Evolutionary conservation across 2,797 vertebrate genomes (phyloP).

Genomic region (Takifugu rubripes): DNA sequence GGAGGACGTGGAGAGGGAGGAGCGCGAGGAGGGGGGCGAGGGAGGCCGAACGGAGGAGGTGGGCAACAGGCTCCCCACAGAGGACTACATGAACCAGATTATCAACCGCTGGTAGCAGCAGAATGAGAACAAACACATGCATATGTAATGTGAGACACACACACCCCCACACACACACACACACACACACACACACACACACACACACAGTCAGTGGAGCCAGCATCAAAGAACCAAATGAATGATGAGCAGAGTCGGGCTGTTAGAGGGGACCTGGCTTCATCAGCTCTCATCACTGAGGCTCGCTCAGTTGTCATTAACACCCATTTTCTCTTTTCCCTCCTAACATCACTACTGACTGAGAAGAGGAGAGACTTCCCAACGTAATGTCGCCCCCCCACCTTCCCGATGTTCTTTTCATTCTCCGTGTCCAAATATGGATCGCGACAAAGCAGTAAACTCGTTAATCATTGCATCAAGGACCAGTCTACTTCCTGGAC

Average conservation of each 20-base stretch:
- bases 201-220: conserved; percentile 14
- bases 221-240: conserved; percentile 46
- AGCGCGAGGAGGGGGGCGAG: conserved; percentile 74
- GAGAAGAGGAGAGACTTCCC: conserved; percentile 41
- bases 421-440: conserved; percentile 56
- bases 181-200: conserved; percentile 12
- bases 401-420: conserved; percentile 26
- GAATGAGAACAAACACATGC: conserved; percentile 39
- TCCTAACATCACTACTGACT: conserved; percentile 46
- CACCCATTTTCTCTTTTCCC: conserved; percentile 38
- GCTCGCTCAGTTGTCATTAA: conserved; percentile 53
- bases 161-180: conserved; percentile 12
- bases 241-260: conserved; percentile 37
- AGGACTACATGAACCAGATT: conserved; percentile 99
- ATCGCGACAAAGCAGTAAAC: conserved; percentile 54
- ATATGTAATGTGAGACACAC: conserved; percentile 49
- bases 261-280: conserved; percentile 45
- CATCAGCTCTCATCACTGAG: conserved; percentile 41
- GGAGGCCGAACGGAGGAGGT: conserved; percentile 79
- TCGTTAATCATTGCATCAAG: conserved; percentile 39
- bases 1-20: conserved; percentile 62
- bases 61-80: conserved; percentile 87
- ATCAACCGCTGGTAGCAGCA: conserved; percentile 95
- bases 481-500: conserved; percentile 49
- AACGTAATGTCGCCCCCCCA: conserved; percentile 14